Conservation (phyloP, 2,797 vertebrate species). For the Semaprochilodus insignis region DNA sequence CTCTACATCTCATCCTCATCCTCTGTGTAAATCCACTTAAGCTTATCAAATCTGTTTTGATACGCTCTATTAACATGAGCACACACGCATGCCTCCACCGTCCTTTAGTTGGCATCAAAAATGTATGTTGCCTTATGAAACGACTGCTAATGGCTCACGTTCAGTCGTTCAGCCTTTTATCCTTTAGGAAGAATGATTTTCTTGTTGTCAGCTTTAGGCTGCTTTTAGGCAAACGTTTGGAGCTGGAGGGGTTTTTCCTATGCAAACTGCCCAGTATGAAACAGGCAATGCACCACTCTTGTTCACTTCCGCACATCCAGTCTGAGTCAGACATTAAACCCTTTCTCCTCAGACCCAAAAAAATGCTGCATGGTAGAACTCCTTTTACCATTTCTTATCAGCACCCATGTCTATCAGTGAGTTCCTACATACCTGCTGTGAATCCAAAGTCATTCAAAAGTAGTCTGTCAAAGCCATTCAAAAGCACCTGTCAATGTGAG, state of each 20-base stretch:
- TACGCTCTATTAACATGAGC: background rate
- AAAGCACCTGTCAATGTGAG: background rate
- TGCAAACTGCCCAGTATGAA: slow-evolving; percentile 4
- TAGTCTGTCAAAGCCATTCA: background rate
- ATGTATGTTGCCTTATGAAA: background rate
- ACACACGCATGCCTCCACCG: background rate
- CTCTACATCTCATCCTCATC: background rate
- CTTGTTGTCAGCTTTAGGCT: background rate
- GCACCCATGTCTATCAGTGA: background rate
- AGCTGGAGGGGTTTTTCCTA: background rate
- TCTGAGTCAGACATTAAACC: background rate
- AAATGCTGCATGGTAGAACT: background rate
- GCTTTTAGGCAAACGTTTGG: background rate
- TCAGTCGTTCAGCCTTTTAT: background rate
- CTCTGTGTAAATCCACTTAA: background rate
- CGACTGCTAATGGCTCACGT: background rate
- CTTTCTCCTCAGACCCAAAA: background rate
- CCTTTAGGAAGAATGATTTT: background rate
- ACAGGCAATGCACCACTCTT: background rate
- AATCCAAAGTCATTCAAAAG: background rate
- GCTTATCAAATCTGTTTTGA: background rate
- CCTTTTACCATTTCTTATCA: background rate
- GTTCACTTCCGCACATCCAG: background rate
- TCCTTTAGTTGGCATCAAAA: background rate
- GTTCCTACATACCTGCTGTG: background rate